Base-by-base conservation (phyloP, 2,797 vertebrate genomes). In the Acrossocheilus fasciatus region DNA sequence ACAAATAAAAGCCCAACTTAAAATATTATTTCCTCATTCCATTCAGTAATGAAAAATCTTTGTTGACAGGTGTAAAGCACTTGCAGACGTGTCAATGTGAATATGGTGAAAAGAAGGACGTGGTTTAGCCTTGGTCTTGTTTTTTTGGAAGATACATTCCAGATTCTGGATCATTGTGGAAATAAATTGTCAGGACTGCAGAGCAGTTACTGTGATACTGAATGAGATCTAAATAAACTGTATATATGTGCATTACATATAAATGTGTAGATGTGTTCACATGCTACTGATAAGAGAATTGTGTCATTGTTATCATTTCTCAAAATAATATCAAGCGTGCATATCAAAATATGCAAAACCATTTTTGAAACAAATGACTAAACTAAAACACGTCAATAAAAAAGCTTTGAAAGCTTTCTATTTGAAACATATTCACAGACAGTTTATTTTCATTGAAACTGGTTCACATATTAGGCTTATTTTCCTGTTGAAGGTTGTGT, bases 371-470 rank as follows among this genome's bases (percentile, higher is more conserved):
- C 75, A 39, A 57, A 57, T 10, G n/a, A 0, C 57, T 43, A 18
- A 59, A n/a, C 36, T 52, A 30, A 75, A 74, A 41, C 18, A 7
- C 2, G 64, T 20, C 23, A 73, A 91, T 90, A 88, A 92, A 81
- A 83, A 84, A 84, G 39, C 70, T 36, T 75, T 77, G 43, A 66
- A 74, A 78, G 59, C 85, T 89, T 93, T 90, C 89, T 92, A 91
- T 91, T 84, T 96, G 92, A 96, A 95, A 96, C 96, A 96, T 97
- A 97, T 93, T 98, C 97, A 98, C 97, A 98, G 97, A 98, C 97
- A 96, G 94, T 98, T 97, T 98, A 97, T 98, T 98, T 96, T 95
- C 95, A 97, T 97, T 97, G 96, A 97, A 98, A 97, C 97, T 96
- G 97, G 97, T 97, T 98, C 97, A 98, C 97, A 98, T 97, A 96